Conservation (phyloP, 1,140 invertebrate species). For the Drosophila nikananu region DNA sequence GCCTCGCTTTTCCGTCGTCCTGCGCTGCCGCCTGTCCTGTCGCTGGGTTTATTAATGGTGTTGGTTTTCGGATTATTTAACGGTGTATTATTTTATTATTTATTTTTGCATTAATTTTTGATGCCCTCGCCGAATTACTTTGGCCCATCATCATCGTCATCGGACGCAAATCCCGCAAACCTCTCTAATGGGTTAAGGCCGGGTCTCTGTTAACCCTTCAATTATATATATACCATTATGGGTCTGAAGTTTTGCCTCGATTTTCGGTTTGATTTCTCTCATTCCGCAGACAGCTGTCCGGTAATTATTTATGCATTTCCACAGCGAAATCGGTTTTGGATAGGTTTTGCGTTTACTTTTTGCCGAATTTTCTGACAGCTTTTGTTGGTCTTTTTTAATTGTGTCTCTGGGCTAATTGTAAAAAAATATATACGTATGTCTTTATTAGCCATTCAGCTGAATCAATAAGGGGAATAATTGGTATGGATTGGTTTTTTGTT, state of each 20-base stretch:
- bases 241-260: slow-evolving; percentile 49
- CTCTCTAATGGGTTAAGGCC: slow-evolving; percentile 49
- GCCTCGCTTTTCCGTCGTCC: slow-evolving; percentile 11
- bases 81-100: slow-evolving; percentile 85
- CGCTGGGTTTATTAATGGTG: slow-evolving; percentile 82
- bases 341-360: slow-evolving; percentile 12
- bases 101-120: slow-evolving; percentile 85
- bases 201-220: slow-evolving; percentile 34
- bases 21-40: slow-evolving; percentile 16
- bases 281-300: slow-evolving; percentile 50
- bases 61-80: slow-evolving; percentile 85
- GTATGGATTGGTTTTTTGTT: not conserved
- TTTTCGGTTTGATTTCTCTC: slow-evolving; percentile 56
- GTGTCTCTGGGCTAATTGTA: slow-evolving; percentile 23
- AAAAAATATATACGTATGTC: slow-evolving; percentile 12
- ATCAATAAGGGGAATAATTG: slow-evolving; percentile 32
- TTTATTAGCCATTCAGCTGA: slow-evolving; percentile 37
- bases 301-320: slow-evolving; percentile 47
- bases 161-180: slow-evolving; percentile 38
- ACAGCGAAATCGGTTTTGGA: slow-evolving; percentile 12
- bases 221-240: slow-evolving; percentile 52
- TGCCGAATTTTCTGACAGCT: slow-evolving; percentile 25
- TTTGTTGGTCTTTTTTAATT: slow-evolving; percentile 29
- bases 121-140: slow-evolving; percentile 52
- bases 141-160: slow-evolving; percentile 31